These are phyloP conservation scores for Crotalus viridis DNA, from an alignment of 2,113 vertebrate genomes.

Conservation along the genomic window DNA sequence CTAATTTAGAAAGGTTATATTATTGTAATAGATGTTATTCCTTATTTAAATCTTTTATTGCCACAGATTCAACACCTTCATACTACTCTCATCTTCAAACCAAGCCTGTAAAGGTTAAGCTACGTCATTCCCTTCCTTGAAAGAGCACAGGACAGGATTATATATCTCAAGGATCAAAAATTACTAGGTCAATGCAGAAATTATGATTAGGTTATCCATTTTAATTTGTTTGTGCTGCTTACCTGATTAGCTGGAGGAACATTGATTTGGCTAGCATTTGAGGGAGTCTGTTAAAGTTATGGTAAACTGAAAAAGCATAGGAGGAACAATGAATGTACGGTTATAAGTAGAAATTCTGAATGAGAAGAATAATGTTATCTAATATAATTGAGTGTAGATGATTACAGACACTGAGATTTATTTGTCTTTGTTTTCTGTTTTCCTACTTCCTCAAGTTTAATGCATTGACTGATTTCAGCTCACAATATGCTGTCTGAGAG, in stretches of 20 bases:
- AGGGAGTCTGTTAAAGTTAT: neutral
- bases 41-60: slow-evolving; percentile 31
- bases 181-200: neutral
- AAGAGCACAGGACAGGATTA: neutral
- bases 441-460: neutral
- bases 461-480: neutral
- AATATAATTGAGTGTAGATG: neutral
- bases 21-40: slow-evolving; percentile 16
- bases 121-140: neutral
- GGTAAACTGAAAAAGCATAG: neutral
- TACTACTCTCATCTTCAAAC: neutral
- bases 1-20: slow-evolving; percentile 44
- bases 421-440: neutral
- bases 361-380: neutral
- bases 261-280: neutral
- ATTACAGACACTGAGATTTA: neutral
- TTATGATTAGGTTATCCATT: neutral
- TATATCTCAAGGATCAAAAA: neutral
- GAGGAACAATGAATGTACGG: neutral
- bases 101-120: neutral
- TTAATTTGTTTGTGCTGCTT: neutral
- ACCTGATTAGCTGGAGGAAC: neutral
- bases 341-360: neutral
- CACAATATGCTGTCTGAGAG: slow-evolving; percentile 8
- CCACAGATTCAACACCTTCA: slow-evolving; percentile 37